phyloP scores from a whole-genome alignment of 1,140 invertebrate species.

The Bombyx mori region ASM3026992v2 NC_085118.1:9996001-9996500 shows the following conservation, averaged over 20 bases:
- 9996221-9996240: conserved; percentile 49
- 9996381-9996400: background rate
- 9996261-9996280: conserved; percentile 32
- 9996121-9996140: no score
- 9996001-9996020: no score
- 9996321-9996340: background rate
- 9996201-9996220: conserved; percentile 34
- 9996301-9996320: conserved; percentile 5
- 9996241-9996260: conserved; percentile 34
- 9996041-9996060: no score
- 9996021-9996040: no score
- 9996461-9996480: conserved; percentile 50
- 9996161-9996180: conserved; percentile 63
- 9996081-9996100: no score
- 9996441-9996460: conserved; percentile 52
- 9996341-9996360: background rate
- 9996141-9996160: conserved; percentile 38
- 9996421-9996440: conserved; percentile 54
- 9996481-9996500: conserved; percentile 33
- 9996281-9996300: conserved; percentile 45
- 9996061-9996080: no score
- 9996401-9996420: conserved; percentile 4
- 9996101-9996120: no score
- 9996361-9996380: background rate
- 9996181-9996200: conserved; percentile 54